Evolutionary conservation across 92 coral and sea anemone genomes (phyloP).

Genomic region (Zoanthus gigantus): DNA sequence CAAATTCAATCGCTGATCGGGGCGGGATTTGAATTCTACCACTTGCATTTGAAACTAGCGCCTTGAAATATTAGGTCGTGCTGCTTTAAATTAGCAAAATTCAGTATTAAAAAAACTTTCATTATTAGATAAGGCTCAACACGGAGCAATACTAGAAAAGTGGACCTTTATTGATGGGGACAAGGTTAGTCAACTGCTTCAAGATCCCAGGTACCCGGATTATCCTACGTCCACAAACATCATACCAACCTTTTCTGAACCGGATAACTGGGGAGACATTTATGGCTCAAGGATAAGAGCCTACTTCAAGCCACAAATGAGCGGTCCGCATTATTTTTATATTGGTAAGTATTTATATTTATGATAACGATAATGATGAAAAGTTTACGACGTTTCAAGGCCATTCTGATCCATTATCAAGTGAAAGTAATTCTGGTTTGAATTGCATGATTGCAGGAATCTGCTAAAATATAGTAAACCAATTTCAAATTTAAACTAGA

Average conservation of each 20-base stretch:
- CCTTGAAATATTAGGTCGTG: too few relatives aligned
- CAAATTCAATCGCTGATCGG: too few relatives aligned
- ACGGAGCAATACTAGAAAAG: constrained; percentile 61
- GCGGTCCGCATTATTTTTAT: constrained; percentile 54
- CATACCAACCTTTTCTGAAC: constrained; percentile 55
- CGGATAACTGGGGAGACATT: constrained; percentile 64
- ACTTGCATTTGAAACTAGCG: too few relatives aligned
- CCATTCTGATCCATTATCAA: too few relatives aligned
- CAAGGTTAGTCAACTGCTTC: constrained; percentile 41
- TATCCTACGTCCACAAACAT: constrained; percentile 39
- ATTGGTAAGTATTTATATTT: constrained; percentile 43
- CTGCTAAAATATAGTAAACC: too few relatives aligned
- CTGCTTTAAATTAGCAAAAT: too few relatives aligned
- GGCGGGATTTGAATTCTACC: too few relatives aligned
- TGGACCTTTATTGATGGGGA: constrained; percentile 66
- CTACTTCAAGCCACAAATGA: constrained; percentile 55
- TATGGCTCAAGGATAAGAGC: constrained; percentile 70
- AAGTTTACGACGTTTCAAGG: too few relatives aligned
- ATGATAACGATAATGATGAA: background rate
- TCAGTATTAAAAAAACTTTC: background rate
- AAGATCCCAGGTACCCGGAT: constrained; percentile 58
- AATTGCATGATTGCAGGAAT: too few relatives aligned
- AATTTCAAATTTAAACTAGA: too few relatives aligned
- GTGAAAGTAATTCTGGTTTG: too few relatives aligned
- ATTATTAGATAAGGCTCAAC: constrained; percentile 29